A percentile compares a stretch with the other conserved stretches of the same genome.
Conservation (phyloP, 2,888 invertebrate genomes). For the Drosophila flavopinicola region DNA sequence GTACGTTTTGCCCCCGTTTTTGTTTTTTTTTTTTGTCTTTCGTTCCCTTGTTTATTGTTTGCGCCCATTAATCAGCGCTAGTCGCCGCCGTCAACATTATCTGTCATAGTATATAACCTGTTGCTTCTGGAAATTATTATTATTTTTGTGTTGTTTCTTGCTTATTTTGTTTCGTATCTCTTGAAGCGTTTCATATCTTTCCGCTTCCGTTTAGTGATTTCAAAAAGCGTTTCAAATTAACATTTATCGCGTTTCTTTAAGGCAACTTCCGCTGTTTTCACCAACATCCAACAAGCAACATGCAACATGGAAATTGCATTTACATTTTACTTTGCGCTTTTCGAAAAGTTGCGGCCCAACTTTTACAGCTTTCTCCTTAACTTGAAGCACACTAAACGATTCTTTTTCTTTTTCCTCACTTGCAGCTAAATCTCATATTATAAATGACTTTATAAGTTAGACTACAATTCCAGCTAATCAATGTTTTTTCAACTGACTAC, state of each 20-base stretch:
- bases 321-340: constrained; percentile 31
- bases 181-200: constrained; percentile 15
- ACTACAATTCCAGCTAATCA: not conserved
- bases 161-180: constrained; percentile 1
- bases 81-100: constrained; percentile 52
- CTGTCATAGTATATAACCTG: constrained; percentile 40
- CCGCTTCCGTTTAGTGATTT: constrained; percentile 38
- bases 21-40: constrained; percentile 7
- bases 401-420: constrained; percentile 20
- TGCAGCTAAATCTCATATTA: not conserved
- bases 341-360: constrained; percentile 9
- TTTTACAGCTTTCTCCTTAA: constrained; percentile 31
- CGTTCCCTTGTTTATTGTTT: constrained; percentile 66
- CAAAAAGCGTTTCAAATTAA: constrained; percentile 12
- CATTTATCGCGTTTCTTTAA: constrained; percentile 53
- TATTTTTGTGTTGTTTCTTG: constrained; percentile 12
- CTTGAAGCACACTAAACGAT: not conserved
- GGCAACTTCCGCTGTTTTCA: constrained; percentile 51
- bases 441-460: not conserved
- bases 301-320: constrained; percentile 40
- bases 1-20: constrained; percentile 42
- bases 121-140: constrained; percentile 41
- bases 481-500: constrained; percentile 3
- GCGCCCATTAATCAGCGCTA: constrained; percentile 69
- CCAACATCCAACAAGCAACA: constrained; percentile 42